These are phyloP conservation scores for Cephalopholis sonnerati DNA, from an alignment of 2,113 vertebrate genomes.

Conservation along the genomic window DNA sequence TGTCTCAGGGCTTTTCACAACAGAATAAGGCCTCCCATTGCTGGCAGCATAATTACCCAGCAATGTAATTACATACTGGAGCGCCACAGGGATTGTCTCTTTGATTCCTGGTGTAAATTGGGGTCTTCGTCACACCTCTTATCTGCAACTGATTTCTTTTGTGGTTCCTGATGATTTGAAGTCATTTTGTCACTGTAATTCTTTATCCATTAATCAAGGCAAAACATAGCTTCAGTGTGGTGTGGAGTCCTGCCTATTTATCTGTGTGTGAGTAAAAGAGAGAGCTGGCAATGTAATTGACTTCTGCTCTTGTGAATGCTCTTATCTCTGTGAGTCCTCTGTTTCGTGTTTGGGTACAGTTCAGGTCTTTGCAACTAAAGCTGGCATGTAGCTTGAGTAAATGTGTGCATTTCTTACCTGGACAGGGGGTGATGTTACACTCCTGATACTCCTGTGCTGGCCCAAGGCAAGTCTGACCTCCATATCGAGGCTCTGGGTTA, in stretches of 20 bases:
- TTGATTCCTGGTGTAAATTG: constrained; percentile 79
- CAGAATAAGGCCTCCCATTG: constrained; percentile 71
- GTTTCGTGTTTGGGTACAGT: not conserved
- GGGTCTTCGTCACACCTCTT: constrained; percentile 72
- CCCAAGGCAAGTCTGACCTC: constrained; percentile 92
- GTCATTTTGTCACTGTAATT: constrained; percentile 57
- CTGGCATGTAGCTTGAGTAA: not conserved
- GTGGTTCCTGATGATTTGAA: constrained; percentile 56
- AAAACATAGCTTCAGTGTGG: constrained; percentile 28
- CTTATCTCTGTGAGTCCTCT: constrained; percentile 8
- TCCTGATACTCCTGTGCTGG: constrained; percentile 94
- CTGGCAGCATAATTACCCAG: constrained; percentile 81
- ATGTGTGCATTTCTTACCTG: constrained; percentile 84
- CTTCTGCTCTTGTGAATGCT: constrained; percentile 2
- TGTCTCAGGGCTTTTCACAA: constrained; percentile 78
- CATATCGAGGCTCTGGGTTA: constrained; percentile 93
- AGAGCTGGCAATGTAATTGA: constrained; percentile 11
- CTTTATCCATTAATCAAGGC: constrained; percentile 50
- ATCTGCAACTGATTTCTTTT: constrained; percentile 74
- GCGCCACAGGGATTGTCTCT: constrained; percentile 76
- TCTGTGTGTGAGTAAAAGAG: constrained; percentile 22
- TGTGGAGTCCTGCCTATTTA: constrained; percentile 23
- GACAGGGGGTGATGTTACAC: constrained; percentile 96
- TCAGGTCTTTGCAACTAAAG: constrained; percentile 1
- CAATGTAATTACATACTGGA: constrained; percentile 82